Percentiles rank a stretch among this genome's conserved stretches.
These are phyloP conservation scores for Odiellus spinosus DNA, from an alignment of 2,888 invertebrate genomes.

Conservation along the genomic window DNA sequence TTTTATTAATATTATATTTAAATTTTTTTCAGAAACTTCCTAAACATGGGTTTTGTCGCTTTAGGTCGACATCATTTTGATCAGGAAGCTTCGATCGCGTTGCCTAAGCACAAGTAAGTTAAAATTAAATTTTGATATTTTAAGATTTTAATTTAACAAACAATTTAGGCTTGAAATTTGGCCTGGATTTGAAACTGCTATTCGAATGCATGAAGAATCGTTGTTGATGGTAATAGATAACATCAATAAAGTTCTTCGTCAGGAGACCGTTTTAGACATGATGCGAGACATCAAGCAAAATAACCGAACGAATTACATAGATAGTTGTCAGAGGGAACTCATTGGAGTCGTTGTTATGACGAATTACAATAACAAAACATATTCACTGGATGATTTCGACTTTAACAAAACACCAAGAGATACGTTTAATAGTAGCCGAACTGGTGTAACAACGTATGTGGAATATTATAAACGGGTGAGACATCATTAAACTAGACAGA, in stretches of 20 bases:
- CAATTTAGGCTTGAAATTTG: constrained; percentile 24
- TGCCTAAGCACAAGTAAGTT: too few relatives aligned
- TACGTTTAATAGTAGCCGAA: constrained; percentile 24
- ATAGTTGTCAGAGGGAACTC: constrained; percentile 17
- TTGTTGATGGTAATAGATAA: constrained; percentile 65
- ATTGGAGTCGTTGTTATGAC: constrained; percentile 33
- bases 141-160: too few relatives aligned
- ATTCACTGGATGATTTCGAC: constrained; percentile 33
- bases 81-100: too few relatives aligned
- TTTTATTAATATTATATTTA: too few relatives aligned
- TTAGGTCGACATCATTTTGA: too few relatives aligned
- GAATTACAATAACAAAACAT: constrained; percentile 36
- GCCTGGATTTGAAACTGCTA: constrained; percentile 47
- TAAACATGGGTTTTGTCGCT: too few relatives aligned
- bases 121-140: too few relatives aligned
- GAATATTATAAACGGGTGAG: constrained; percentile 33
- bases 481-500: too few relatives aligned
- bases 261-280: constrained; percentile 46
- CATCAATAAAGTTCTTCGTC: constrained; percentile 63
- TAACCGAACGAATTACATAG: not conserved
- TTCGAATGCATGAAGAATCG: constrained; percentile 59
- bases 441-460: constrained; percentile 20
- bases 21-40: too few relatives aligned
- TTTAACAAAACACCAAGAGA: constrained; percentile 30
- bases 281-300: not conserved